These are phyloP conservation scores for Speoplatyrhinus poulsoni DNA, from an alignment of 2,113 vertebrate genomes.

Conservation along the genomic window DNA sequence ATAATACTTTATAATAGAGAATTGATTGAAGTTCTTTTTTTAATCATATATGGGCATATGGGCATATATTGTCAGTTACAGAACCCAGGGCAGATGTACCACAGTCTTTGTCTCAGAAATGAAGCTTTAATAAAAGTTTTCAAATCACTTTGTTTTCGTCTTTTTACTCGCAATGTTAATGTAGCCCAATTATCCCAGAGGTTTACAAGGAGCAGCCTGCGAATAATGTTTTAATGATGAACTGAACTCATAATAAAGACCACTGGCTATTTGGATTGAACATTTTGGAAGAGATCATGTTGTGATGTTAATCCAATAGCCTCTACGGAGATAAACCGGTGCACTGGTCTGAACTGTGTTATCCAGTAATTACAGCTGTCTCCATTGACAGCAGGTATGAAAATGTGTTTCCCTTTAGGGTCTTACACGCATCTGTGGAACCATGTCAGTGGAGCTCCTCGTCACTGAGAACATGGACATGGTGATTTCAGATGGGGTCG, in stretches of 20 bases:
- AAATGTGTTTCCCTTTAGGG: conserved; percentile 27
- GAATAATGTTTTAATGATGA: conserved; percentile 32
- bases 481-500: conserved; percentile 29
- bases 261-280: conserved; percentile 38
- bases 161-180: conserved; percentile 47
- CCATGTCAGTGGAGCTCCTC: conserved; percentile 32
- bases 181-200: conserved; percentile 60
- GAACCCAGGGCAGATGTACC: conserved; percentile 55
- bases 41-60: too few relatives aligned
- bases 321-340: conserved; percentile 19
- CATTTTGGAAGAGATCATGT: conserved; percentile 33
- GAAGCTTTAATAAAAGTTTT: conserved; percentile 57
- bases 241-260: conserved; percentile 40
- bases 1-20: conserved; percentile 15
- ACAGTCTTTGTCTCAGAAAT: conserved; percentile 33
- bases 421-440: conserved; percentile 30
- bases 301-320: conserved; percentile 24
- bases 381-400: conserved; percentile 25
- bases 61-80: not conserved
- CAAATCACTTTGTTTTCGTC: conserved; percentile 47
- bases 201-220: conserved; percentile 27
- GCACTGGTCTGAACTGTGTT: conserved; percentile 38
- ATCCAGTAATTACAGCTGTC: conserved; percentile 34
- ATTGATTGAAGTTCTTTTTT: conserved; percentile 12
- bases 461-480: conserved; percentile 36